phyloP scores from a whole-genome alignment of 1,140 invertebrate species.

The Nautilus pompilius region DNA sequence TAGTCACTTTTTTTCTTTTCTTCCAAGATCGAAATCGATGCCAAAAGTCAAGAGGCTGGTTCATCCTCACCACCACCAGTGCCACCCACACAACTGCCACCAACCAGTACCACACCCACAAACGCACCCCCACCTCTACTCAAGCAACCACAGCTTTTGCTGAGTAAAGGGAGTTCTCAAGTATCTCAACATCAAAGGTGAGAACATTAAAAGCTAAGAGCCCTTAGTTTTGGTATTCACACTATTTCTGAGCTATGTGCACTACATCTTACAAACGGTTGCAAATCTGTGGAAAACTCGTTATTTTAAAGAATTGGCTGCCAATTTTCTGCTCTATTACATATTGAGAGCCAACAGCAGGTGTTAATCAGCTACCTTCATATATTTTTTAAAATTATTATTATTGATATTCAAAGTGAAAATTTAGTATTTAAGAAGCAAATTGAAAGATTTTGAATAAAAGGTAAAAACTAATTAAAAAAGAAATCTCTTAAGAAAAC shows the following conservation, averaged over 20 bases:
- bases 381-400: too few relatives aligned
- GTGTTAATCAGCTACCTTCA: background rate
- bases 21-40: slow-evolving; percentile 17
- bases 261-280: slow-evolving; percentile 4
- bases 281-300: slow-evolving; percentile 1
- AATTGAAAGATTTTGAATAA: too few relatives aligned
- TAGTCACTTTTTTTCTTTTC: background rate
- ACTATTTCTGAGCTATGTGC: background rate
- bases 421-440: too few relatives aligned
- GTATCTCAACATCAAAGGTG: slow-evolving; percentile 15
- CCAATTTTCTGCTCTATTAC: background rate
- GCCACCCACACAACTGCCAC: background rate
- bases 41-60: slow-evolving; percentile 3
- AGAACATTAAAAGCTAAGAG: too few relatives aligned
- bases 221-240: slow-evolving; percentile 3
- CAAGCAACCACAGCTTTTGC: slow-evolving; percentile 28
- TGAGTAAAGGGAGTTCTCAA: slow-evolving; percentile 8
- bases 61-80: slow-evolving; percentile 1
- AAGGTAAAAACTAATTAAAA: too few relatives aligned
- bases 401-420: too few relatives aligned
- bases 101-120: background rate
- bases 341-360: background rate
- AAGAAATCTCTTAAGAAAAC: too few relatives aligned
- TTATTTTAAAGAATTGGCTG: background rate
- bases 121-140: slow-evolving; percentile 32